phyloP scores from a whole-genome alignment of 2,797 vertebrate genomes.

The Melanotaenia boesemani region DNA sequence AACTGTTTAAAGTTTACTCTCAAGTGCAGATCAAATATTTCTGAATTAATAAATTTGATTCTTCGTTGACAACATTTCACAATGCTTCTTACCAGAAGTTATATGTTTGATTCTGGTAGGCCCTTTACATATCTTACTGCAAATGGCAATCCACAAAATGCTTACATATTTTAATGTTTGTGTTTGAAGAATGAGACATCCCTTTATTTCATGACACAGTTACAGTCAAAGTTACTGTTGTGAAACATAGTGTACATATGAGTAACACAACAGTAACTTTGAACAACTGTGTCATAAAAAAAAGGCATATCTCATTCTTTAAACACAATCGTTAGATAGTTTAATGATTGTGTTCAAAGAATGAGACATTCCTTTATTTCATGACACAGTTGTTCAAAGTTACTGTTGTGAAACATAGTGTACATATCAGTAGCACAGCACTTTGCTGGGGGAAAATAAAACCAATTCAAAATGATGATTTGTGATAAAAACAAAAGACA shows the following conservation, averaged over 20 bases:
- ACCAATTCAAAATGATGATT: neutral
- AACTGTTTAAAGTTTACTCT: neutral
- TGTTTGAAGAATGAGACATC: conserved; percentile 20
- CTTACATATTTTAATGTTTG: neutral
- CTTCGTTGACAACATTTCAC: neutral
- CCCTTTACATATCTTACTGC: neutral
- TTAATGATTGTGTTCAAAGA: neutral
- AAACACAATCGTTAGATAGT: neutral
- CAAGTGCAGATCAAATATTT: neutral
- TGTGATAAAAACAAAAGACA: conserved; percentile 23
- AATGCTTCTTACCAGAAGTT: neutral
- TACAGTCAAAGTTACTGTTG: conserved; percentile 1
- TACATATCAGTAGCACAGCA: neutral
- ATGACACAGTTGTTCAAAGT: conserved; percentile 12
- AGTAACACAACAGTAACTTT: conserved; percentile 10
- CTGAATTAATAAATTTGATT: neutral
- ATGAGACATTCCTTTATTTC: conserved; percentile 28
- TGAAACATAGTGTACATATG: conserved; percentile 8
- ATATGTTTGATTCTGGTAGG: neutral
- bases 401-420: conserved; percentile 2
- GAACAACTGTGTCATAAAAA: neutral
- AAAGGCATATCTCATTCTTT: too few species aligned
- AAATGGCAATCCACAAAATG: conserved; percentile 5
- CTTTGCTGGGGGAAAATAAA: conserved; percentile 2
- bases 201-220: conserved; percentile 13